Evolutionary conservation across 2,888 invertebrate species (phyloP), one percentile per base, ranked within the genome.

Genomic region (Cephus spinipes): DNA sequence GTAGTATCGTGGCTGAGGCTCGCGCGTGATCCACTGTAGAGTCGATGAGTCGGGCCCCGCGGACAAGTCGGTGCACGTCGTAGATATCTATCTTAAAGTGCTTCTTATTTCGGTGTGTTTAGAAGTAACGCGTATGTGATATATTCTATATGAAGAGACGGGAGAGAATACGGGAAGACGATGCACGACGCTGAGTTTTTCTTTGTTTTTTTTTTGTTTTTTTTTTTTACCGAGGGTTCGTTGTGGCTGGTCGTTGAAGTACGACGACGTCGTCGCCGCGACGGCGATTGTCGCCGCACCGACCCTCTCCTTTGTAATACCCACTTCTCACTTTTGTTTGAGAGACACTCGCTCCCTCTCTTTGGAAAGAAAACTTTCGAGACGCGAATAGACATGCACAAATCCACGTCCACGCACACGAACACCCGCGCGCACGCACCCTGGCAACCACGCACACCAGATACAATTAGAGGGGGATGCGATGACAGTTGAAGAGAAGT

Each of bases 81-180:
- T 91, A 91, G 90, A 90, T 86, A 89, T 91, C 91, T 91, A 90
- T 91, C 91, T 91, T 91, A 90, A 91, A 91, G 91, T 91, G 91
- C 91, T 91, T 91, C 91, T 91, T 91, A 91, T 91, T 91, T 91
- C 91, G 90, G 90, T 91, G 91, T 91, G 90, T 91, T 91, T 91
- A 91, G 91, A 90, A 87, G 88, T 91, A 91, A 91, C 88, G 90
- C 91, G 90, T 91, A 91, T 91, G 91, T 91, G 91, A 91, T 91
- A 91, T 91, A 91, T 90, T 90, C 89, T 91, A 91, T 91, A 91
- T 90, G 88, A 89, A 86, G 85, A 87, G 23, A 55, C 23, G 55
- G 32, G 35, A 69, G 71, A 71, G 71, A 30, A 69, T 35, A 69
- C 69, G 69, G 34, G 30, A 69, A 30, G 9, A 69, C 68, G 69